These are phyloP conservation scores for Anabas testudineus DNA, from an alignment of 2,797 vertebrate species.

Conservation along the genomic window DNA sequence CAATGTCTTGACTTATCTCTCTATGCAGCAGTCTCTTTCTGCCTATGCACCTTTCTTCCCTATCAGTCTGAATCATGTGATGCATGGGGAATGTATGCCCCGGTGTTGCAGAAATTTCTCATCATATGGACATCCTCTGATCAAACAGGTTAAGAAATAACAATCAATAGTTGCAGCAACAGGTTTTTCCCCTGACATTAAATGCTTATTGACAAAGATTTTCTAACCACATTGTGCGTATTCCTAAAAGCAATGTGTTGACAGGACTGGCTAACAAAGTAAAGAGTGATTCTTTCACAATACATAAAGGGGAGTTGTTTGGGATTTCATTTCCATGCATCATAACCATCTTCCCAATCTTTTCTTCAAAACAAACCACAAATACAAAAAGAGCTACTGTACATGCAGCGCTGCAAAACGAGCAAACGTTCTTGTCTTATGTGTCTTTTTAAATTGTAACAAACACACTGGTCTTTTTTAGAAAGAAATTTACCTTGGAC, in stretches of 20 bases:
- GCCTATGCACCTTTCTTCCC: constrained; percentile 6
- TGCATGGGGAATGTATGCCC: constrained; percentile 3
- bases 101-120: background rate
- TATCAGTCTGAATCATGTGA: constrained; percentile 10
- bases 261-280: background rate
- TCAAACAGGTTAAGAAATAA: background rate
- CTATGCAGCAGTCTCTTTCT: constrained; percentile 20
- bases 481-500: constrained; percentile 8
- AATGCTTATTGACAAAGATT: background rate
- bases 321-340: background rate
- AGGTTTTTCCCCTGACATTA: background rate
- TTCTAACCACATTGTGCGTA: background rate
- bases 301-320: background rate
- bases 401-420: background rate
- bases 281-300: background rate
- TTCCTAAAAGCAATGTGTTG: constrained; percentile 8
- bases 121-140: background rate
- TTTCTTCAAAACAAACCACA: background rate
- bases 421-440: background rate
- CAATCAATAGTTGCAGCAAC: constrained; percentile 7
- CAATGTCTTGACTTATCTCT: constrained; percentile 31
- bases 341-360: background rate
- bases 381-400: background rate
- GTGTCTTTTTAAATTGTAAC: background rate
- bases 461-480: background rate